Base-by-base conservation (phyloP, 2,113 vertebrate species). In the Pseudorectes ferrugineus region DNA sequence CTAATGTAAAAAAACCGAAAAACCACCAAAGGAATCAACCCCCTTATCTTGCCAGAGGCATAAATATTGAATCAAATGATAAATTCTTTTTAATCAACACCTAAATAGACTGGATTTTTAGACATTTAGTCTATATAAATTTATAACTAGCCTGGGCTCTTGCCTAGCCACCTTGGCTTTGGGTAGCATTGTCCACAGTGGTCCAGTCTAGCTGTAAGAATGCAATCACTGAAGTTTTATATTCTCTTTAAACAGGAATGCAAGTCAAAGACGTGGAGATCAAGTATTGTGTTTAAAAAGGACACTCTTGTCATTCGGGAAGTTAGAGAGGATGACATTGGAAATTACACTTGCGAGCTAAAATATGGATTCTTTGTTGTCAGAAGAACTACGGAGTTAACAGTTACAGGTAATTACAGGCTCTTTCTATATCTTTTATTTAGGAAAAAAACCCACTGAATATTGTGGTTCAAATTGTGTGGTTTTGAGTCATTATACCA, bases 321-420 rank as follows among this genome's bases (percentile, higher is more conserved):
- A 93, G 99, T 99, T 94, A 98, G 97, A 96, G 99, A 99, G 98
- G 99, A 99, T 88, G 99, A 99, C 98, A 99, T 99, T 97, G 99
- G 99, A 97, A 99, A 99, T 98, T 99, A 99, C 86, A 99, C 99
- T 14, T 99, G 99, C 90, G 99, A 99, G 95, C 95, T 99, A 96
- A 99, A 99, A 92, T 99, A 99, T 73, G 99, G 99, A 96, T 98
- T 98, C 96, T 99, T 99, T 97, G 97, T 99, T 89, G 99, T 99
- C 29, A 98, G 99, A 97, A 99, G 99, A 97, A 99, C 99, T 2
- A 99, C 99, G 1, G 98, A 99, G 97, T 97, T 99, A 86, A 98
- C 98, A n/a, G 99, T 99, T 92, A 99, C 99, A 97, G 99, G 99
- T 99, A 98, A 98, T 91, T 78, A 59, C 25, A 70, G 38, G 33